Evolutionary conservation across 2,888 invertebrate species (phyloP), one percentile per base, ranked within the genome.

Genomic region (Dastarcus helophoroides): DNA sequence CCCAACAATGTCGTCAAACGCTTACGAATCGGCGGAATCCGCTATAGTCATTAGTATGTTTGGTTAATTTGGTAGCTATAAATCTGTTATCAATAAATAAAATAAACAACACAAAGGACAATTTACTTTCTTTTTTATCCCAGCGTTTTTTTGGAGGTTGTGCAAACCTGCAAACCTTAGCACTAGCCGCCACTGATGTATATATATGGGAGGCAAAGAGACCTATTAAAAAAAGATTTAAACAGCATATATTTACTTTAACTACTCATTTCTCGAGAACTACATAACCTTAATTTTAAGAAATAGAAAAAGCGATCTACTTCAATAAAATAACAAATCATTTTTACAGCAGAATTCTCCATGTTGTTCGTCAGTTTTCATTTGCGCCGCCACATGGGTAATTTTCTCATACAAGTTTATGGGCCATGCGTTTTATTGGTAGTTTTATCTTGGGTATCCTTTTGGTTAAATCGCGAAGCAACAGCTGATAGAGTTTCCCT

Each of bases 391-490:
- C 82, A 83, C 56, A 81, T 82, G 73, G 85, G 85, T n/a, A 83
- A 82, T 58, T 86, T 85, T 54, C 65, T 86, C 22, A 80, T 86
- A 44, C 85, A 88, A 64, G 84, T 85, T 6, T 88, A 86, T 53
- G 79, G 84, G 1, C 86, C 86, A 1, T 86, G 85, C 49, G 76
- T 82, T 23, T 68, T 86, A 26, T 69, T 86, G 9, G 85, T 85
- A 3, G 78, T 85, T n/a, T 66, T 86, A 3, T 84, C 84, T 1
- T 86, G 86, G 86, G 84, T 88, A 2, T 83, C 84, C 2, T 81
- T 81, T 52, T 85, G 83, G 84, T 66, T 85, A 22, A 85, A 85
- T 60, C 64, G 84, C 32, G 86, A 88, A 59, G 85, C 85, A 1
- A 84, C 80, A 0, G 82, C 84, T 0, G 86, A 85, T 56, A 65